A percentile compares a stretch with the other conserved stretches of the same genome.
Conservation (phyloP, 2,888 invertebrate genomes). For the Neuroscelio doddi region DNA sequence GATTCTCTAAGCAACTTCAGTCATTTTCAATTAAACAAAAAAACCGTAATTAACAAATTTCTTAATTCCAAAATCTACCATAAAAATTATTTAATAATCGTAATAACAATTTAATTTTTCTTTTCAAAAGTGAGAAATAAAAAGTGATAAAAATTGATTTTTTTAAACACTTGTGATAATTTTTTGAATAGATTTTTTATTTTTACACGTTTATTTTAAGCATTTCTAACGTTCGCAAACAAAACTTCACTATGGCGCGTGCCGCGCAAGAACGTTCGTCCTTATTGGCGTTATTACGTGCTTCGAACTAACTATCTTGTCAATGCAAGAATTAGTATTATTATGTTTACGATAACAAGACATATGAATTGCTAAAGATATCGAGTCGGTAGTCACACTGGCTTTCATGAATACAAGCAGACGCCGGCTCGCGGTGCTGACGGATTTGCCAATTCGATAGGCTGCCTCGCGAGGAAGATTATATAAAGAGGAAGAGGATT, state of each 20-base stretch:
- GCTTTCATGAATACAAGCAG: slow-evolving; percentile 26
- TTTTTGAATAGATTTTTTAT: too few species aligned
- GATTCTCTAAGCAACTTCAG: too few species aligned
- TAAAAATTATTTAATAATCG: too few species aligned
- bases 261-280: slow-evolving; percentile 1
- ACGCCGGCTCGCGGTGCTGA: slow-evolving; percentile 12
- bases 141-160: too few species aligned
- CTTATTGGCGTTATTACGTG: background rate
- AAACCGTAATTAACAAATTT: too few species aligned
- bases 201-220: too few species aligned
- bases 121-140: too few species aligned
- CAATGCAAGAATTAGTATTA: background rate
- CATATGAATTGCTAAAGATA: background rate
- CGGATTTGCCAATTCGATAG: slow-evolving; percentile 15
- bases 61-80: too few species aligned
- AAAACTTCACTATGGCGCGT: background rate
- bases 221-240: too few species aligned
- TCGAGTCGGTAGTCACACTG: slow-evolving; percentile 2
- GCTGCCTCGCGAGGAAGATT: slow-evolving; percentile 6
- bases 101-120: too few species aligned
- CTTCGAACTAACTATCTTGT: slow-evolving; percentile 11
- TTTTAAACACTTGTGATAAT: too few species aligned
- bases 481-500: slow-evolving; percentile 1
- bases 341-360: background rate
- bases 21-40: too few species aligned